Percentiles rank a stretch among this genome's conserved stretches.
phyloP scores from a whole-genome alignment of 2,113 vertebrate species.

The Sylvicapra grimmia region DNA sequence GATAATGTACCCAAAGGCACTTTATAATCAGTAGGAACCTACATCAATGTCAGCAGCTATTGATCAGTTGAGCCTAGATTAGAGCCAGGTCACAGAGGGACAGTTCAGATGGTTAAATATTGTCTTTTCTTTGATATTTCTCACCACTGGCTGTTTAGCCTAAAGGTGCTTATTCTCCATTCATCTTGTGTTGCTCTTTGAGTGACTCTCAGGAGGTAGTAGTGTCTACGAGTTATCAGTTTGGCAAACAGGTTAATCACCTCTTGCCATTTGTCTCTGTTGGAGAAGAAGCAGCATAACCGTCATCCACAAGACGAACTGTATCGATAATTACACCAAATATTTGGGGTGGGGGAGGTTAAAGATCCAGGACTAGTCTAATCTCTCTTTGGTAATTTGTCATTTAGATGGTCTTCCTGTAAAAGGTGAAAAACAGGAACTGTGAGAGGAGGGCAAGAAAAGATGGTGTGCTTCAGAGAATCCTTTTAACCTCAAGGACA shows the following conservation, averaged over 20 bases:
- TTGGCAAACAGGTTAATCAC: background rate
- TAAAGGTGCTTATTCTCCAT: background rate
- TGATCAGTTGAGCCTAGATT: background rate
- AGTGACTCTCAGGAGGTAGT: background rate
- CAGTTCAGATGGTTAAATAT: background rate
- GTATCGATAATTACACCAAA: no score
- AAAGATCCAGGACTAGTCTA: background rate
- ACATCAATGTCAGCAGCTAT: background rate
- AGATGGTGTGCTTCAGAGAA: constrained; percentile 16
- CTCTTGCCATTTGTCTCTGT: background rate
- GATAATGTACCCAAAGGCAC: background rate
- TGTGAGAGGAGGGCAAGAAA: background rate
- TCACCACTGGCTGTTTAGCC: background rate
- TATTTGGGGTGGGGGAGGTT: background rate
- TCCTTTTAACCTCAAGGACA: background rate
- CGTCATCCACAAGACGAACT: fast-evolving
- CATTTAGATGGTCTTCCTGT: constrained; percentile 4
- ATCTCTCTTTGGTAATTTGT: constrained; percentile 33
- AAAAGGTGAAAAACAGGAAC: constrained; percentile 13
- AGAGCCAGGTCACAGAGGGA: background rate
- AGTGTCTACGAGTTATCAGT: fast-evolving
- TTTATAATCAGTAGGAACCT: background rate
- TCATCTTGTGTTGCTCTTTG: background rate
- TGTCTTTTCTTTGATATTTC: background rate
- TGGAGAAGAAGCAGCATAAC: background rate